phyloP scores from a whole-genome alignment of 2,113 vertebrate species.

The Plecturocebus donacophilus region DNA sequence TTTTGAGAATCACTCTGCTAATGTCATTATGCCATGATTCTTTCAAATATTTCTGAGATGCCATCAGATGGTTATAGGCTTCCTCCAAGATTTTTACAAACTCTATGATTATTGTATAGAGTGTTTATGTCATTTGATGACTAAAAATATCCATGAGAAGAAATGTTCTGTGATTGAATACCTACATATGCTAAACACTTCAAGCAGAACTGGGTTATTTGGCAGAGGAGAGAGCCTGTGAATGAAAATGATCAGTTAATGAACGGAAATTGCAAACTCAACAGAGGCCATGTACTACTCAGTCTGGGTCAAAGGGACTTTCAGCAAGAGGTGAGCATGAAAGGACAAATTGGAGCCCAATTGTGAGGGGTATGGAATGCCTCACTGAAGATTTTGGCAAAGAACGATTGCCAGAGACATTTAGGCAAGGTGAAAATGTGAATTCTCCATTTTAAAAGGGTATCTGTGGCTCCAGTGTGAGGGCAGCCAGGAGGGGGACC shows the following conservation, averaged over 20 bases:
- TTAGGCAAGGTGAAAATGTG: background rate
- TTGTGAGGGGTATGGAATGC: background rate
- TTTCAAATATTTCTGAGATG: constrained; percentile 59
- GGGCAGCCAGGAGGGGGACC: background rate
- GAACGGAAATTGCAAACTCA: constrained; percentile 34
- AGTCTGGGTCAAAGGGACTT: background rate
- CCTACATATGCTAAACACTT: constrained; percentile 35
- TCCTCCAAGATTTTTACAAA: constrained; percentile 57
- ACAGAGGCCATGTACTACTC: background rate
- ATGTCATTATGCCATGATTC: constrained; percentile 22
- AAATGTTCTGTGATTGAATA: constrained; percentile 56
- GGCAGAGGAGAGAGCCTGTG: background rate
- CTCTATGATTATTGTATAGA: constrained; percentile 33
- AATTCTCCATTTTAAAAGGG: background rate
- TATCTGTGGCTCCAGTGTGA: background rate
- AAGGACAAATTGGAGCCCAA: background rate
- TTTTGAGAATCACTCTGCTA: constrained; percentile 13
- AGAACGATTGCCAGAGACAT: background rate
- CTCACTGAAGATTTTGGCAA: background rate
- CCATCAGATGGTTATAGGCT: constrained; percentile 26
- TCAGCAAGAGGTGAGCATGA: background rate
- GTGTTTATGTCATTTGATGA: constrained; percentile 53
- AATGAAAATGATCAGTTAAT: constrained; percentile 15
- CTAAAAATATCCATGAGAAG: constrained; percentile 53
- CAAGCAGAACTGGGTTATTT: constrained; percentile 12